These are phyloP conservation scores for Orthonyx spaldingii DNA, from an alignment of 2,113 vertebrate genomes.

Conservation along the genomic window DNA sequence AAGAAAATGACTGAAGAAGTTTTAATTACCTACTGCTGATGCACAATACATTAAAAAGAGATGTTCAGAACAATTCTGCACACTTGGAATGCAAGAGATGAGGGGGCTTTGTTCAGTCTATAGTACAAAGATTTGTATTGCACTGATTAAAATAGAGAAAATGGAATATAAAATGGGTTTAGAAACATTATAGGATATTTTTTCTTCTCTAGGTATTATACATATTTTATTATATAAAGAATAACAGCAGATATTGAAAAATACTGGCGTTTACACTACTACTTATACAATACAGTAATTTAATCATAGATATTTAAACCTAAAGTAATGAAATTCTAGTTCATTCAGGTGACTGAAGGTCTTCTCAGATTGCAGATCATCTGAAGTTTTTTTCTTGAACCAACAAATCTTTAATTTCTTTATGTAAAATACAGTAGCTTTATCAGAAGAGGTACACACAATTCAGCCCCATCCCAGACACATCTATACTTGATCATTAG, in stretches of 20 bases:
- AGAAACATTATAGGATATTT: not conserved
- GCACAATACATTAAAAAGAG: not conserved
- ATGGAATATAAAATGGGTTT: not conserved
- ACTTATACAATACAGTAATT: not conserved
- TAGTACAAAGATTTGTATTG: not conserved
- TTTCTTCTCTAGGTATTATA: not conserved
- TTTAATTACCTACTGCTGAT: not conserved
- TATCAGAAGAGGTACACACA: not conserved
- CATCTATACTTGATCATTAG: not conserved
- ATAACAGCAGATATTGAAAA: conserved; percentile 3
- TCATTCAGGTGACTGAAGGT: not conserved
- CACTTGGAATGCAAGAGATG: not conserved
- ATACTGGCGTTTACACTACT: not conserved
- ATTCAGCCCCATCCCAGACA: not conserved
- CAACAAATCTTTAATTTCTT: not conserved
- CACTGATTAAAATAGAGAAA: not conserved
- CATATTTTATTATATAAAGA: not conserved
- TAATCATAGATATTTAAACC: not conserved
- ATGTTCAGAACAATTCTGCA: not conserved
- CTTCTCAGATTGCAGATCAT: not conserved
- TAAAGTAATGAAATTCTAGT: not conserved
- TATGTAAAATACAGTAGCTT: not conserved
- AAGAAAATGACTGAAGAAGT: not conserved
- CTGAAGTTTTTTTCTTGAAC: not conserved
- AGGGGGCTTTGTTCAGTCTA: not conserved